Percentiles rank a stretch among this genome's conserved stretches.
Conservation (phyloP, 2,113 vertebrate genomes). For the Fulica atra region DNA sequence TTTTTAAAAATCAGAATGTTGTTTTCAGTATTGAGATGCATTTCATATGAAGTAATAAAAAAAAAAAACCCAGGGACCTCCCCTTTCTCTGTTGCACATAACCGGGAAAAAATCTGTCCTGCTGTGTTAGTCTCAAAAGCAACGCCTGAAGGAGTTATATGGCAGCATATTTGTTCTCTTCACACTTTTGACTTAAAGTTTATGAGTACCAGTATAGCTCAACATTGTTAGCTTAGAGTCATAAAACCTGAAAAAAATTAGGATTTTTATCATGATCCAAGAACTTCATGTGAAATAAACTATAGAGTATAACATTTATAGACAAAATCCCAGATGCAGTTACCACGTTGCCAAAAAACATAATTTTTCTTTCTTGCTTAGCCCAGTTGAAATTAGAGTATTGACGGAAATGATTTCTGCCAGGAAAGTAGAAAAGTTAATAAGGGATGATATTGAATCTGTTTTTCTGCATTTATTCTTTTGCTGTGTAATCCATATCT, state of each 20-base stretch:
- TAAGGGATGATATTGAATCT: not conserved
- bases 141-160: not conserved
- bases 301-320: not conserved
- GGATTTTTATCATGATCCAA: not conserved
- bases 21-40: not conserved
- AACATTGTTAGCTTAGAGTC: not conserved
- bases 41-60: not conserved
- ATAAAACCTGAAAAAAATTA: not conserved
- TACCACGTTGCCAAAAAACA: not conserved
- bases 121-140: not conserved
- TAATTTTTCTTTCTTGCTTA: not conserved
- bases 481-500: not conserved
- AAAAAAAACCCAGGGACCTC: not conserved
- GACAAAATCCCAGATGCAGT: not conserved
- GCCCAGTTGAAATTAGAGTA: conserved; percentile 11
- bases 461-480: not conserved
- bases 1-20: not conserved
- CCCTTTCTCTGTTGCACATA: not conserved
- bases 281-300: not conserved
- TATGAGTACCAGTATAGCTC: not conserved
- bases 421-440: conserved; percentile 1
- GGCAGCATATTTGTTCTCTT: not conserved
- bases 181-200: not conserved
- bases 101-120: not conserved
- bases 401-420: conserved; percentile 23